Conservation (phyloP, 2,888 invertebrate species). For the Empis stercorea region DNA sequence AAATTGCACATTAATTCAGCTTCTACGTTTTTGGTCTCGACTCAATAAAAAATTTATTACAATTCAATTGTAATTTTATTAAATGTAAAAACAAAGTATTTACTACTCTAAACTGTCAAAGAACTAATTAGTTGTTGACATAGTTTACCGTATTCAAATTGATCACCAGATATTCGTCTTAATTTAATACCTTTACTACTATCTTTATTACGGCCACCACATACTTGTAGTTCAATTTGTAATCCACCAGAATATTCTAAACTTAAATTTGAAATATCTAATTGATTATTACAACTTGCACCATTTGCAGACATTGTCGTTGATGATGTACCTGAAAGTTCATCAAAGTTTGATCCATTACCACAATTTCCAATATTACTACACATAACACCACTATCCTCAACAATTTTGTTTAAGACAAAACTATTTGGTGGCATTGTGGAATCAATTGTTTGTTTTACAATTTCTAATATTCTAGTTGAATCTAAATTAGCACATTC, state of each 20-base stretch:
- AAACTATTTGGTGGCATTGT: conserved; percentile 61
- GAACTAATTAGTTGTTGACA: conserved; percentile 80
- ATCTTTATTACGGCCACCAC: conserved; percentile 48
- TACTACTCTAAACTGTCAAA: conserved; percentile 52
- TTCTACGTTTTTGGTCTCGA: no score
- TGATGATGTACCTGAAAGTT: conserved; percentile 13
- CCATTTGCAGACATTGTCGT: conserved; percentile 3
- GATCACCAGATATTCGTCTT: conserved; percentile 77
- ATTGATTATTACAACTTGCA: conserved; percentile 23
- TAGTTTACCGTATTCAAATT: conserved; percentile 72
- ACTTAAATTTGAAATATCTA: conserved; percentile 44
- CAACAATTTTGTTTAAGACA: conserved; percentile 39
- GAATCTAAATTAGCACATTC: conserved; percentile 69
- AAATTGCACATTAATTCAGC: no score
- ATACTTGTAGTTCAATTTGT: conserved; percentile 72
- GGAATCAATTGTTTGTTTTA: conserved; percentile 67
- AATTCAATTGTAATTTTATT: no score
- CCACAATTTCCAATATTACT: background rate
- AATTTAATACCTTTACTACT: conserved; percentile 70
- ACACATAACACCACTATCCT: conserved; percentile 22
- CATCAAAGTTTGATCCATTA: conserved; percentile 6
- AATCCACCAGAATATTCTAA: conserved; percentile 71
- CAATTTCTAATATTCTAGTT: conserved; percentile 62
- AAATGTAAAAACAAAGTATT: no score
- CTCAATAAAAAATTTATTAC: no score